These are phyloP conservation scores for Tinea pellionella DNA, from an alignment of 2,888 invertebrate genomes.

Conservation along the genomic window DNA sequence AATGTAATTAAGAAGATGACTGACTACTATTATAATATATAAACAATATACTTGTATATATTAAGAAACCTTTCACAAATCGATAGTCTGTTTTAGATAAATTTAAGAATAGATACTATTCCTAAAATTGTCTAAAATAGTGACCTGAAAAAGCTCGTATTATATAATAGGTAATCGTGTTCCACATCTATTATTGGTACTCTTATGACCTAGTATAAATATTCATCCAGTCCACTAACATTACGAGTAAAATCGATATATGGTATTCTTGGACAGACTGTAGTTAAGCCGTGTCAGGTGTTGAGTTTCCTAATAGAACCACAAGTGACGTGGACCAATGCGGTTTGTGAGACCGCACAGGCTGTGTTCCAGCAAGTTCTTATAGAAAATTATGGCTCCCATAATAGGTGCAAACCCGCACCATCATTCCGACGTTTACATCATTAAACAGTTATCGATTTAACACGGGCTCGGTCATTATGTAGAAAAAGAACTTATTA, in stretches of 20 bases:
- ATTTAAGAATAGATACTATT: not conserved
- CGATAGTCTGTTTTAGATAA: too few species aligned
- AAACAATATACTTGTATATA: too few species aligned
- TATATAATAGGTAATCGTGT: not conserved
- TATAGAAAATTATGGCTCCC: conserved; percentile 27
- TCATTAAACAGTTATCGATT: conserved; percentile 37
- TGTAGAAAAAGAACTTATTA: conserved; percentile 14
- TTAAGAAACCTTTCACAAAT: not conserved
- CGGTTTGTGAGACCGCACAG: conserved; percentile 23
- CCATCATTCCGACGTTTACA: conserved; percentile 25
- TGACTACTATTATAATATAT: too few species aligned
- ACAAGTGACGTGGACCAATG: conserved; percentile 27
- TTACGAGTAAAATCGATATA: not conserved
- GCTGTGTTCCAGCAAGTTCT: conserved; percentile 16
- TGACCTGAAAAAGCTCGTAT: not conserved
- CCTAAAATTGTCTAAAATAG: not conserved
- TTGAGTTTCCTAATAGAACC: not conserved
- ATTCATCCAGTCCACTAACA: not conserved
- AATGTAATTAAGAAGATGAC: too few species aligned
- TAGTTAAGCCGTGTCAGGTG: not conserved
- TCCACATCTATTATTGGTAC: not conserved
- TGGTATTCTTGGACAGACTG: not conserved
- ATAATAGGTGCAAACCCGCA: conserved; percentile 27
- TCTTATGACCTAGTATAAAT: not conserved
- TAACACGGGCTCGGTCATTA: conserved; percentile 33